Evolutionary conservation across 2,113 vertebrate genomes (phyloP).

Genomic region (Macquaria ambigua): DNA sequence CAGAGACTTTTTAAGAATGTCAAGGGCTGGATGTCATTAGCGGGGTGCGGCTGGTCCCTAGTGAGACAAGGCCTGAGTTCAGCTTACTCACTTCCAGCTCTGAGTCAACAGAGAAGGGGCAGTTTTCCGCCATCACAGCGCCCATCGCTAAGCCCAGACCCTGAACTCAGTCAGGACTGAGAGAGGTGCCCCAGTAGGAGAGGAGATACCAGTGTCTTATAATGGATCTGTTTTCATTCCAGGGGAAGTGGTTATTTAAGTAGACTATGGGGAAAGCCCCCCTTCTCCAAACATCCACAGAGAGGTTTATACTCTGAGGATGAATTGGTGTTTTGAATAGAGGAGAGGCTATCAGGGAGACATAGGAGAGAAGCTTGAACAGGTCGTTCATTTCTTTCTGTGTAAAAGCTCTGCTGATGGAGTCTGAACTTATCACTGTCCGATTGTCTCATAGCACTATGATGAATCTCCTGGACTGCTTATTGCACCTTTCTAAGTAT

Average conservation of each 20-base stretch:
- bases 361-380: slow-evolving; percentile 15
- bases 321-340: slow-evolving; percentile 72
- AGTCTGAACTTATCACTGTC: neutral
- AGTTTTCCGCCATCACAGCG: slow-evolving; percentile 68
- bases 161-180: slow-evolving; percentile 58
- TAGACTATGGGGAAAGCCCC: slow-evolving; percentile 68
- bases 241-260: slow-evolving; percentile 79
- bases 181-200: slow-evolving; percentile 65
- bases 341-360: slow-evolving; percentile 42
- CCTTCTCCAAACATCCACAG: slow-evolving; percentile 69
- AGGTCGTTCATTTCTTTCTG: slow-evolving; percentile 29
- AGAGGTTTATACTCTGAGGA: slow-evolving; percentile 62
- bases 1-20: slow-evolving; percentile 78
- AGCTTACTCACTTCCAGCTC: slow-evolving; percentile 79
- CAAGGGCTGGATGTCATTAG: slow-evolving; percentile 81
- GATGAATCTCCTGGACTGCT: slow-evolving; percentile 1
- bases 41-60: slow-evolving; percentile 71
- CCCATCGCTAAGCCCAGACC: slow-evolving; percentile 61
- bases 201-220: slow-evolving; percentile 69
- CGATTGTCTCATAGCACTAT: neutral
- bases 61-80: slow-evolving; percentile 75
- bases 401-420: neutral
- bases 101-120: slow-evolving; percentile 77
- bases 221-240: slow-evolving; percentile 81
- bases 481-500: neutral